A percentile compares a stretch with the other conserved stretches of the same genome.
phyloP scores from a whole-genome alignment of 2,797 vertebrate genomes.

The Euthynnus affinis region DNA sequence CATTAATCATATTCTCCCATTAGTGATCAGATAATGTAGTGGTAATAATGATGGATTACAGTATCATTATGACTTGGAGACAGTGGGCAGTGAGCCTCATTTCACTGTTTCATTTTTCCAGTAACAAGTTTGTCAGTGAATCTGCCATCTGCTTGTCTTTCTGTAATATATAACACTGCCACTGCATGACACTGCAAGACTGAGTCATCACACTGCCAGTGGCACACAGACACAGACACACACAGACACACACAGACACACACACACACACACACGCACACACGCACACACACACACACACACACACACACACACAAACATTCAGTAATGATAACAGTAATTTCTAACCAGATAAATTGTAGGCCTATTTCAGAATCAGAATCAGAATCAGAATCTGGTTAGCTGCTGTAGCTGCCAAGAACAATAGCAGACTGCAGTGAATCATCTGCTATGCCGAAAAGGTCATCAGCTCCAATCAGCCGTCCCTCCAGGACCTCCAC shows the following conservation, averaged over 20 bases:
- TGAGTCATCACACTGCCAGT: slow-evolving; percentile 45
- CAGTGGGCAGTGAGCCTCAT: neutral
- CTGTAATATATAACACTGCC: slow-evolving; percentile 20
- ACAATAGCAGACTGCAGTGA: no score
- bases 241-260: no score
- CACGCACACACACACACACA: no score
- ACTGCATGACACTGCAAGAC: slow-evolving; percentile 18
- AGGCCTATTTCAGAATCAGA: no score
- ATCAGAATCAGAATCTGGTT: no score
- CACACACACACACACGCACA: no score
- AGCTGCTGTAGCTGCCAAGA: no score
- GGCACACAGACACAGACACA: no score
- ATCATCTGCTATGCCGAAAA: no score
- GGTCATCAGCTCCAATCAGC: no score
- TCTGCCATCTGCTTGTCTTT: slow-evolving; percentile 10
- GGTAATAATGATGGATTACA: neutral
- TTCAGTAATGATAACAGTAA: neutral
- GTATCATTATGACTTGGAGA: neutral
- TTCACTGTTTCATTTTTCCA: neutral
- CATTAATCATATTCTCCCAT: slow-evolving; percentile 3
- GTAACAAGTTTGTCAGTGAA: neutral
- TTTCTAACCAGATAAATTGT: neutral
- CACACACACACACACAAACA: no score
- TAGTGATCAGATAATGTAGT: neutral
- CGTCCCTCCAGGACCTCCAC: no score